Percentiles rank a stretch among this genome's conserved stretches.
These are phyloP conservation scores for Teleogryllus occipitalis DNA, from an alignment of 1,140 invertebrate genomes.

Conservation along the genomic window DNA sequence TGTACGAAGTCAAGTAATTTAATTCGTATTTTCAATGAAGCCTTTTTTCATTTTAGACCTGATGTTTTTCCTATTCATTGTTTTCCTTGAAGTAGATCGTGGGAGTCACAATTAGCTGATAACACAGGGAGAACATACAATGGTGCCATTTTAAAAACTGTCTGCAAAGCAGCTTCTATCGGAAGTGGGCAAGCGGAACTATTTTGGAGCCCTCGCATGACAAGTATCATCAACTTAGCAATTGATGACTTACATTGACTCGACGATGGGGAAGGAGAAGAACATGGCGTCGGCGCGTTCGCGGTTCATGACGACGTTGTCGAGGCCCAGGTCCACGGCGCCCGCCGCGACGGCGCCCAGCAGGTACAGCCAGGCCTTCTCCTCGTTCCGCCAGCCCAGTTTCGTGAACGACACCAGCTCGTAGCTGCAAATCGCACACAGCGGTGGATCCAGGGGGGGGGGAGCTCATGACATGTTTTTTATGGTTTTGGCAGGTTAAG, in stretches of 20 bases:
- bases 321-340: conserved; percentile 47
- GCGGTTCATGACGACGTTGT: conserved; percentile 45
- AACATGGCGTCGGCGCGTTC: conserved; percentile 45
- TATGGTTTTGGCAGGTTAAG: not conserved
- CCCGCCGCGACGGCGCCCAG: conserved; percentile 46
- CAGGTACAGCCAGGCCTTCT: conserved; percentile 48
- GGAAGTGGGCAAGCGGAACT: too few species aligned
- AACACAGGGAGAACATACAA: too few species aligned
- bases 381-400: conserved; percentile 45
- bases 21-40: too few species aligned
- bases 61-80: too few species aligned
- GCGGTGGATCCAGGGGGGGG: not conserved
- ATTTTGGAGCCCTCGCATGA: too few species aligned
- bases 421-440: conserved; percentile 33
- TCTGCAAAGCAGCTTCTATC: too few species aligned
- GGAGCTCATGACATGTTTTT: not conserved
- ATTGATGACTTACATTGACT: conserved; percentile 41
- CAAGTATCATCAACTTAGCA: too few species aligned
- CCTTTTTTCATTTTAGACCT: too few species aligned
- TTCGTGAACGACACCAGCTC: conserved; percentile 41
- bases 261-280: conserved; percentile 49
- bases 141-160: too few species aligned
- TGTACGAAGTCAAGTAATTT: too few species aligned
- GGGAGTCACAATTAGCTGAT: too few species aligned
- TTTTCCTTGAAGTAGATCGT: too few species aligned